phyloP scores from a whole-genome alignment of 2,888 invertebrate genomes.

The Morpho achilles region DNA sequence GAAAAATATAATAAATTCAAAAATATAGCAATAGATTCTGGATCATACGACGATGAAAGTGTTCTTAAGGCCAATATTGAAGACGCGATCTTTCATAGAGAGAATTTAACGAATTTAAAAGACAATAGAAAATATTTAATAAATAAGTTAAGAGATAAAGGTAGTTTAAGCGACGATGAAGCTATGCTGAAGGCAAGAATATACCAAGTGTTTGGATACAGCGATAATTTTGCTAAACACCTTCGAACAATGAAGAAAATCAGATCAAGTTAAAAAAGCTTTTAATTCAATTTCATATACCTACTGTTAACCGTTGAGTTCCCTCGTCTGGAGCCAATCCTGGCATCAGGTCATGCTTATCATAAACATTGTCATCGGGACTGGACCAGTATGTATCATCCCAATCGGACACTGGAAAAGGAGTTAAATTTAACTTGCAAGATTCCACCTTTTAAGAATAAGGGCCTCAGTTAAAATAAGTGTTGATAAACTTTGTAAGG shows the following conservation, averaged over 20 bases:
- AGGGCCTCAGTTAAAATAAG: no score
- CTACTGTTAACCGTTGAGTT: no score
- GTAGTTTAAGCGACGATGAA: conserved; percentile 22
- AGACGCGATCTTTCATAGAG: conserved; percentile 21
- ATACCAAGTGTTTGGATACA: conserved; percentile 32
- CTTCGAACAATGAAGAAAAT: neutral
- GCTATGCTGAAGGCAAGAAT: conserved; percentile 32
- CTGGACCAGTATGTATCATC: no score
- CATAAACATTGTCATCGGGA: no score
- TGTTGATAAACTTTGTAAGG: no score
- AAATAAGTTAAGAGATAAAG: neutral
- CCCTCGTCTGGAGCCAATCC: no score
- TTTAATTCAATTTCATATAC: no score
- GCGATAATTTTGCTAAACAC: conserved; percentile 15
- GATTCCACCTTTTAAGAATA: no score
- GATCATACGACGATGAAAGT: conserved; percentile 28
- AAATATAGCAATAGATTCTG: neutral
- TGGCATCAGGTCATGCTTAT: no score
- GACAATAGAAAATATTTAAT: conserved; percentile 10
- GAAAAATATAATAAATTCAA: neutral
- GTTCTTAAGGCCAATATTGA: conserved; percentile 21
- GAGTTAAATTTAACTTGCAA: no score
- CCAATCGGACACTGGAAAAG: no score
- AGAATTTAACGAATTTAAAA: neutral
- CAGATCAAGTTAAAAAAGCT: no score